Conservation (phyloP, 1,140 invertebrate genomes). For the Zaprionus davidi region DNA sequence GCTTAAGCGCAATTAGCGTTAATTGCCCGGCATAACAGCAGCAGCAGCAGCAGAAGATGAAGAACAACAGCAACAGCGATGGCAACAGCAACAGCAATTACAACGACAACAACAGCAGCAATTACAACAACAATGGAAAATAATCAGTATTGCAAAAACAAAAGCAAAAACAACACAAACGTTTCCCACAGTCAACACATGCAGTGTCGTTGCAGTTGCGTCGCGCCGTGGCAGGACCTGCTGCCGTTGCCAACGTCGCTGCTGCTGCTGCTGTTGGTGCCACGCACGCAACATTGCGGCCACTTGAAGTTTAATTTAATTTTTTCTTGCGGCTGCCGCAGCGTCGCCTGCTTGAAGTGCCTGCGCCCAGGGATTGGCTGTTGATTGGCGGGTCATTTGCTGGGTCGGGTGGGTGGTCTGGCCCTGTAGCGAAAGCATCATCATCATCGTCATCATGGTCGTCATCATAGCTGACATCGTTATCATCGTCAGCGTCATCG, state of each 20-base stretch:
- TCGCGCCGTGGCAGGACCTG: constrained; percentile 28
- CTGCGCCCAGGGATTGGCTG: constrained; percentile 70
- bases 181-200: constrained; percentile 44
- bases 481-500: constrained; percentile 38
- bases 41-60: constrained; percentile 22
- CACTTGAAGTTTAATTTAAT: constrained; percentile 81
- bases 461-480: constrained; percentile 49
- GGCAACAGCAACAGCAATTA: constrained; percentile 19
- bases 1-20: constrained; percentile 77
- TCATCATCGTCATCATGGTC: constrained; percentile 55
- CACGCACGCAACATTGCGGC: constrained; percentile 61
- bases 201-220: constrained; percentile 27
- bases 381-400: constrained; percentile 42
- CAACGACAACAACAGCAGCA: constrained; percentile 18
- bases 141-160: constrained; percentile 34
- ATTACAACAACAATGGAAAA: constrained; percentile 23
- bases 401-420: constrained; percentile 29
- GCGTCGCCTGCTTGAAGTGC: constrained; percentile 68
- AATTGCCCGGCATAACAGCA: constrained; percentile 67
- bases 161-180: constrained; percentile 28
- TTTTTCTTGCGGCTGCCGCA: constrained; percentile 73
- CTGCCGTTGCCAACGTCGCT: not conserved
- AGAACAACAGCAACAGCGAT: constrained; percentile 26
- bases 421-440: constrained; percentile 35
- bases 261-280: not conserved